Percentiles rank a stretch among this genome's conserved stretches.
Evolutionary conservation across 2,797 vertebrate genomes (phyloP).

Genomic region (Aphelocoma californica): DNA sequence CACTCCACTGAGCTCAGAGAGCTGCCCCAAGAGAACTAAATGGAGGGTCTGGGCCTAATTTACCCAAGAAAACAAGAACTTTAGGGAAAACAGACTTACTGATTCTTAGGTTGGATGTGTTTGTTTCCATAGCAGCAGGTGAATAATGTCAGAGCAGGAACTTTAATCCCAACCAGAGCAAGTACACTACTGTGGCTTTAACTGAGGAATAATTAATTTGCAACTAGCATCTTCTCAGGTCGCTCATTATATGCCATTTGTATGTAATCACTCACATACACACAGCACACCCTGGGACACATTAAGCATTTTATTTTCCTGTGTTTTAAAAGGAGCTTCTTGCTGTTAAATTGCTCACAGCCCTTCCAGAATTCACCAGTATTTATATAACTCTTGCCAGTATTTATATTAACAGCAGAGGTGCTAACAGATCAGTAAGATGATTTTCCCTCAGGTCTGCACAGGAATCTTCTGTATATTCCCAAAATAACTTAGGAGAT

Average conservation of each 20-base stretch:
- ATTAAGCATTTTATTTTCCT: background rate
- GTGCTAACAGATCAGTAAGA: constrained; percentile 39
- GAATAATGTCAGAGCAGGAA: background rate
- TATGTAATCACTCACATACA: background rate
- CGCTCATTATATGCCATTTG: background rate
- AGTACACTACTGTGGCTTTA: background rate
- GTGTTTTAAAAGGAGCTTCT: constrained; percentile 23
- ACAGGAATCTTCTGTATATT: background rate
- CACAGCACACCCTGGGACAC: background rate
- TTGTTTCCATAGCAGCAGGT: constrained; percentile 47
- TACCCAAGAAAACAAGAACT: background rate
- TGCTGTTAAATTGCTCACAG: constrained; percentile 34
- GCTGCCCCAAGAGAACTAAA: background rate
- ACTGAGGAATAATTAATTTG: constrained; percentile 29
- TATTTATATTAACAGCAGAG: constrained; percentile 28
- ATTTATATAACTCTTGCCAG: constrained; percentile 44
- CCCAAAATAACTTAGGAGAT: background rate
- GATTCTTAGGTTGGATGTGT: background rate
- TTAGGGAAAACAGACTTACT: background rate
- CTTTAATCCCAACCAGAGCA: constrained; percentile 13
- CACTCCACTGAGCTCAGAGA: background rate
- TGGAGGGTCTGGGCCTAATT: background rate
- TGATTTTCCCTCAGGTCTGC: constrained; percentile 7
- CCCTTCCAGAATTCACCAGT: background rate
- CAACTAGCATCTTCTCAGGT: constrained; percentile 32